A percentile compares a stretch with the other conserved stretches of the same genome.
Evolutionary conservation across 2,888 invertebrate species (phyloP).

Genomic region (Elaeidobius kamerunicus): DNA sequence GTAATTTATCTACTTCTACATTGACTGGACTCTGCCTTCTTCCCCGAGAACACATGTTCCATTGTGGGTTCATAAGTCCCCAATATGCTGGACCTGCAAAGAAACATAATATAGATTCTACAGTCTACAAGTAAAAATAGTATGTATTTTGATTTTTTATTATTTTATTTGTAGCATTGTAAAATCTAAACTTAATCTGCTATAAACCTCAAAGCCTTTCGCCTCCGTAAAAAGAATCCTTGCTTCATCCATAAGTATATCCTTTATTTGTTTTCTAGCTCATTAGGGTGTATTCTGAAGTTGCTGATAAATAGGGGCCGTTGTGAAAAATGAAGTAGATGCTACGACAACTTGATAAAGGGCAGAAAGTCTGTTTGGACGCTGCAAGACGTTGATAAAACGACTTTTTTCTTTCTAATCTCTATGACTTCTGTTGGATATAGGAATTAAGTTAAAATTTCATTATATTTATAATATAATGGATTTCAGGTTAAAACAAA

Average conservation of each 20-base stretch:
- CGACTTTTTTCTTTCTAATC: no score
- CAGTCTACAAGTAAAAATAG: background rate
- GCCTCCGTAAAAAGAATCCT: no score
- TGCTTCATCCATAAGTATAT: no score
- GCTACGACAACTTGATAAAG: conserved; percentile 51
- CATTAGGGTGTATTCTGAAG: conserved; percentile 50
- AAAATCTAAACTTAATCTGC: no score
- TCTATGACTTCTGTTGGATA: no score
- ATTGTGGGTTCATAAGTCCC: conserved; percentile 97
- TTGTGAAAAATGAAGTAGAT: conserved; percentile 51
- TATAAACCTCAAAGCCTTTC: no score
- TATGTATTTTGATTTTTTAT: background rate
- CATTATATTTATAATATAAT: no score
- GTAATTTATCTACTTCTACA: conserved; percentile 89
- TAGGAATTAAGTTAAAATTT: no score
- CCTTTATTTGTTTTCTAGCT: conserved; percentile 51
- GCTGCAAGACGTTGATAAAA: conserved; percentile 10
- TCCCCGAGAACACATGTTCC: conserved; percentile 97
- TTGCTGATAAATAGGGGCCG: conserved; percentile 51
- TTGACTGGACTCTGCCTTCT: conserved; percentile 96
- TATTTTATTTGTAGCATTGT: no score
- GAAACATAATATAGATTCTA: conserved; percentile 16
- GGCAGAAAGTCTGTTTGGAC: conserved; percentile 32
- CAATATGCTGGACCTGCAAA: conserved; percentile 92
- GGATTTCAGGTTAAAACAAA: no score